phyloP scores from a whole-genome alignment of 1,140 invertebrate genomes.

The Listronotus oregonensis region DNA sequence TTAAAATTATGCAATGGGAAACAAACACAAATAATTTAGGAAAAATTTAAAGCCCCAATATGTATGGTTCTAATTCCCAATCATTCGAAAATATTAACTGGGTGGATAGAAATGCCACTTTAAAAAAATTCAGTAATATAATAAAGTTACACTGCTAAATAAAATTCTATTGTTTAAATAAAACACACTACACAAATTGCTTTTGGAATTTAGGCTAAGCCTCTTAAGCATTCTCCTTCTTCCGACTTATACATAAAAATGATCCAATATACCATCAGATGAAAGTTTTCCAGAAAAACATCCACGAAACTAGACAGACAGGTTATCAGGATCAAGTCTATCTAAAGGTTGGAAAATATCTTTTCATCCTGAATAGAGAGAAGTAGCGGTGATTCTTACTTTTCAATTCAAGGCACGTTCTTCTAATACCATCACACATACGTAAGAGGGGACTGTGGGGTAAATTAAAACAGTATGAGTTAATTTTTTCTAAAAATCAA shows the following conservation, averaged over 20 bases:
- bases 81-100: too few relatives aligned
- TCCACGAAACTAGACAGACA: slow-evolving; percentile 36
- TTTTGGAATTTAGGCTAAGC: too few relatives aligned
- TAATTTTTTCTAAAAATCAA: too few relatives aligned
- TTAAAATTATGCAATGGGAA: too few relatives aligned
- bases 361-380: slow-evolving; percentile 39
- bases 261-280: slow-evolving; percentile 17
- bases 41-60: too few relatives aligned
- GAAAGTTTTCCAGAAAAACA: slow-evolving; percentile 20
- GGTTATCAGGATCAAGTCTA: slow-evolving; percentile 38
- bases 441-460: slow-evolving; percentile 40
- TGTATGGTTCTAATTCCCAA: too few relatives aligned
- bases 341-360: slow-evolving; percentile 39
- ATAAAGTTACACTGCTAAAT: too few relatives aligned
- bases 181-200: too few relatives aligned
- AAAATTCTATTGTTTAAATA: too few relatives aligned
- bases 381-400: slow-evolving; percentile 49
- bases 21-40: too few relatives aligned
- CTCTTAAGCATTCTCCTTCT: not conserved
- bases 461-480: slow-evolving; percentile 1
- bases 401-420: slow-evolving; percentile 51
- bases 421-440: slow-evolving; percentile 53
- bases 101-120: too few relatives aligned
- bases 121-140: too few relatives aligned
- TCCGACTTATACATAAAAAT: slow-evolving; percentile 26